Evolutionary conservation across 2,888 invertebrate genomes (phyloP), one percentile per base, ranked within the genome.

Genomic region (Boloria euphrosyne): DNA sequence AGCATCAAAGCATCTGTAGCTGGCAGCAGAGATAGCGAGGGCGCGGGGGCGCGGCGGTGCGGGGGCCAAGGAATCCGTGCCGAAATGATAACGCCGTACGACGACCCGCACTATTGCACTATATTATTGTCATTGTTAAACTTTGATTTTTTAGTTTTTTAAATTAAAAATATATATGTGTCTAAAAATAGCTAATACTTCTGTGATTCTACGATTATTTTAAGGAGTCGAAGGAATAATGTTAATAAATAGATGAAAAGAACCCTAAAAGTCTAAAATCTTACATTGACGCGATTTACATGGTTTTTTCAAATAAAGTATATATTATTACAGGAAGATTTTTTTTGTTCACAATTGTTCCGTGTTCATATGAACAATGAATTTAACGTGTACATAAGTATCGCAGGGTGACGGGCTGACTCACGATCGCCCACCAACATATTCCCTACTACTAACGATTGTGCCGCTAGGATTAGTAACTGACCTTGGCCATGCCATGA

Each of bases 31-130:
- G 72, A 71, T 67, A 66, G 68, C 66, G 65, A 70, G 65, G 62
- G 68, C 22, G 61, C 63, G 77, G 80, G 50, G 43, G 76, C 79
- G 49, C 31, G 46, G 22, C 49, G 27, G 54, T 22, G 63, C 50
- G 65, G 58, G 86, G 85, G 82, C 85, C 86, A 85, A 83, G 84
- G 85, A 87, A 90, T 90, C 86, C 88, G 87, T 89, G 90, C 90
- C 90, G 89, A 90, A 90, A 90, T 86, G 90, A 90, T 90, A 90
- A 90, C 83, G 78, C 76, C 77, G 88, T 81, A 79, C 89, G 86
- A 81, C 85, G 90, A 90, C 89, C 84, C 82, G 70, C 65, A 68
- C 57, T 70, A 68, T 68, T 71, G 70, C 71, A 55, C 61, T 60
- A 58, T 66, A 65, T 66, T 62, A 63, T 50, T 62, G 27, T 51